Evolutionary conservation across 2,113 vertebrate species (phyloP).

Genomic region (Glaucidium brasilianum): DNA sequence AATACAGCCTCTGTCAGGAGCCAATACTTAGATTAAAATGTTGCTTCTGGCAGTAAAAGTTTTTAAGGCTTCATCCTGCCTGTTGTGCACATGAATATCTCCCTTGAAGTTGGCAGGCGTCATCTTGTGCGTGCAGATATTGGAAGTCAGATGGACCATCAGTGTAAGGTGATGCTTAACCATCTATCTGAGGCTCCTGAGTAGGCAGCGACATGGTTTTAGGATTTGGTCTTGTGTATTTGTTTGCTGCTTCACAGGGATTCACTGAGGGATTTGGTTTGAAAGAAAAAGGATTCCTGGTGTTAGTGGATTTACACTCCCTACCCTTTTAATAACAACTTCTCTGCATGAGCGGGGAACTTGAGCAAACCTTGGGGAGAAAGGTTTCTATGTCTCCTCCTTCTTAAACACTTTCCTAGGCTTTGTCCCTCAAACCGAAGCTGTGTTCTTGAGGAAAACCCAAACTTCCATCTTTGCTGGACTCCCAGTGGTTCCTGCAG

Average conservation of each 20-base stretch:
- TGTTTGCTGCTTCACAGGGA: neutral
- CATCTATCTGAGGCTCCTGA: neutral
- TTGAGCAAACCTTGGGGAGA: neutral
- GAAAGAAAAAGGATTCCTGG: neutral
- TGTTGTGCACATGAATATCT: neutral
- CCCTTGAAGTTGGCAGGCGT: neutral
- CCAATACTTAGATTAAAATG: conserved; percentile 26
- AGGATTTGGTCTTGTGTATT: neutral
- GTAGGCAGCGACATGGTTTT: neutral
- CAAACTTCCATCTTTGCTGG: neutral
- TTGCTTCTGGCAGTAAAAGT: conserved; percentile 38
- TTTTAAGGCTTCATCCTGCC: conserved; percentile 2
- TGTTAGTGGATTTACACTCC: neutral
- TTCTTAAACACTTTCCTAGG: neutral
- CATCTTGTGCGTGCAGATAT: rapidly evolving
- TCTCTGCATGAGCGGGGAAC: neutral
- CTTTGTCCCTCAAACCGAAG: neutral
- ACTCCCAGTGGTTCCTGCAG: neutral
- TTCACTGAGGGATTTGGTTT: neutral
- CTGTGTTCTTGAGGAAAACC: neutral
- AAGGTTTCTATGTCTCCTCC: neutral
- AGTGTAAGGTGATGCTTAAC: neutral
- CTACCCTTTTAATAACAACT: neutral
- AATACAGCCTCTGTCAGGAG: neutral
- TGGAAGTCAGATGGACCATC: neutral